Conservation (phyloP, 2,113 vertebrate genomes). For the Smithornis capensis region DNA sequence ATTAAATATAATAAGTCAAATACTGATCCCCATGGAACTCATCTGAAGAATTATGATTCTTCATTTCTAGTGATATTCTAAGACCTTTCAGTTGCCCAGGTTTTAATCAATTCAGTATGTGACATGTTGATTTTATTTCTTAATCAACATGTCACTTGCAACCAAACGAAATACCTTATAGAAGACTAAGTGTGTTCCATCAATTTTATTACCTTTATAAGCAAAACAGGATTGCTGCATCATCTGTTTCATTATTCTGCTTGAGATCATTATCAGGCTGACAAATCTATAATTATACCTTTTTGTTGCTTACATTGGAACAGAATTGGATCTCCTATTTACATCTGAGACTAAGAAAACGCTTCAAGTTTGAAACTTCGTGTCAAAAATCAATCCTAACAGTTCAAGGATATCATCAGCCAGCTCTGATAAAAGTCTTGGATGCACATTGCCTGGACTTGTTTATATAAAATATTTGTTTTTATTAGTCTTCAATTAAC, state of each 20-base stretch:
- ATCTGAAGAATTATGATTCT: background rate
- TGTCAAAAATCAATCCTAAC: background rate
- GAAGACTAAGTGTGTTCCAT: background rate
- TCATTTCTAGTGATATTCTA: conserved; percentile 17
- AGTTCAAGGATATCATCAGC: background rate
- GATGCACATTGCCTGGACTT: background rate
- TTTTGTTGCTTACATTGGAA: background rate
- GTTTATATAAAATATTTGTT: background rate
- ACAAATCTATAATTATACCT: background rate
- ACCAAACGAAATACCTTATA: conserved; percentile 7
- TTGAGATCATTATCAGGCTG: conserved; percentile 1
- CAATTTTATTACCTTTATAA: conserved; percentile 39
- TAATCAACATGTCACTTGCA: background rate
- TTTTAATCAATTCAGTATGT: conserved; percentile 18
- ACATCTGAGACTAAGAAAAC: background rate
- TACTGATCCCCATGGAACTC: background rate
- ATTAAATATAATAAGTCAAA: conserved; percentile 2
- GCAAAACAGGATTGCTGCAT: background rate
- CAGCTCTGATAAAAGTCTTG: background rate
- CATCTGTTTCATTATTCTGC: background rate
- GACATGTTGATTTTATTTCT: conserved; percentile 8
- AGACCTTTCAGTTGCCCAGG: background rate
- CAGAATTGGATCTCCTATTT: background rate
- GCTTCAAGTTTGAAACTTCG: background rate
- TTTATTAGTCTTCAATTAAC: background rate